Conservation (phyloP, 1,140 invertebrate species). For the Diplogasteroides magnus region DNA sequence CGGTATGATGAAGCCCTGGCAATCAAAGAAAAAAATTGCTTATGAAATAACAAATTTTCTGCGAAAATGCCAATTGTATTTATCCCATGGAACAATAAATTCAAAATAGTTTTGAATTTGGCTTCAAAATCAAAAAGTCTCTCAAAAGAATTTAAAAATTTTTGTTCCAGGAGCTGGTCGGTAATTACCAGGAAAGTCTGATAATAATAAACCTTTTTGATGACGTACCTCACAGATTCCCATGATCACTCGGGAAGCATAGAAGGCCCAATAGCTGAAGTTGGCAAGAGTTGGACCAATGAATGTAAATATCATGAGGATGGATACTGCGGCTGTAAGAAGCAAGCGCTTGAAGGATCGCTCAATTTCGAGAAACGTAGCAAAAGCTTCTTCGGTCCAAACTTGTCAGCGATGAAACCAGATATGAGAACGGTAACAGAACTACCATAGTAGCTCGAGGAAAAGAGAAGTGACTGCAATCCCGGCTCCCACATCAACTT, state of each 20-base stretch:
- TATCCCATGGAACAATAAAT: too few species aligned
- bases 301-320: neutral
- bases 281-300: neutral
- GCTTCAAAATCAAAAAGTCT: too few species aligned
- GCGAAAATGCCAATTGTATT: too few species aligned
- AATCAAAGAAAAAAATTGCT: too few species aligned
- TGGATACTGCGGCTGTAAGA: neutral
- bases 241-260: neutral
- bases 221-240: neutral
- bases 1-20: neutral
- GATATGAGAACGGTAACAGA: neutral
- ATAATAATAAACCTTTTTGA: too few species aligned
- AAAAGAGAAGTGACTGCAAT: neutral
- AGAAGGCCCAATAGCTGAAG: neutral
- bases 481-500: neutral
- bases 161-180: too few species aligned
- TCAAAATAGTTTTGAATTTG: too few species aligned
- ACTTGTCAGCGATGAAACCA: neutral
- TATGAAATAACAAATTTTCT: too few species aligned
- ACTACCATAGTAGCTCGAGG: neutral
- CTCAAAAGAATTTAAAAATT: neutral
- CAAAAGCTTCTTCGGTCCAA: neutral
- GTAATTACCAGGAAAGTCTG: too few species aligned
- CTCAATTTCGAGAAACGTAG: neutral
- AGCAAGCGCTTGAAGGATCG: neutral